Percentiles rank a stretch among this genome's conserved stretches.
Evolutionary conservation across 1,140 invertebrate genomes (phyloP).

Genomic region (Cryptotermes secundus): DNA sequence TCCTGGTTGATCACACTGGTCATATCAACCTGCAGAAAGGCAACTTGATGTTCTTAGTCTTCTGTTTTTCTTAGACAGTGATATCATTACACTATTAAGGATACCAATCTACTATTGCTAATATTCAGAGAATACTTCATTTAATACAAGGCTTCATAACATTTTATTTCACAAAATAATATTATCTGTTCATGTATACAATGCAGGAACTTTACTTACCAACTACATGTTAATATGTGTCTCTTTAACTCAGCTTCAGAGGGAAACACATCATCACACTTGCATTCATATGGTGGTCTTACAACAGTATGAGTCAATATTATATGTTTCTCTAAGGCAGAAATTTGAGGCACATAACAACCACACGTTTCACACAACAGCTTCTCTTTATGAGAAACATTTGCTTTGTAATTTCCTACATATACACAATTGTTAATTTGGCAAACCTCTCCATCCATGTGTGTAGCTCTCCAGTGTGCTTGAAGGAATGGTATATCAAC

Average conservation of each 20-base stretch:
- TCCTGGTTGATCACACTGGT: too few relatives aligned
- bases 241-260: neutral
- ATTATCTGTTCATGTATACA: neutral
- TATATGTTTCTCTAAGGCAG: constrained; percentile 11
- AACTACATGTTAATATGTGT: constrained; percentile 11
- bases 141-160: neutral
- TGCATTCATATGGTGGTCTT: neutral
- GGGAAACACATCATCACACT: neutral
- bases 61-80: neutral
- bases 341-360: neutral
- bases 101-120: neutral
- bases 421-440: neutral
- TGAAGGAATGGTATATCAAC: constrained; percentile 5
- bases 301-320: neutral
- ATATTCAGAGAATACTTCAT: neutral
- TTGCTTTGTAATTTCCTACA: neutral
- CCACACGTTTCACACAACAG: neutral
- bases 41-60: too few relatives aligned
- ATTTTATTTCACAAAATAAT: constrained; percentile 1
- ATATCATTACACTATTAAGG: neutral
- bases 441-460: neutral
- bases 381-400: neutral
- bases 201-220: neutral
- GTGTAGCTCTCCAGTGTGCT: constrained; percentile 2
- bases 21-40: too few relatives aligned